Conservation (phyloP, 2,888 invertebrate species). For the Archaeoteleia sp. region DNA sequence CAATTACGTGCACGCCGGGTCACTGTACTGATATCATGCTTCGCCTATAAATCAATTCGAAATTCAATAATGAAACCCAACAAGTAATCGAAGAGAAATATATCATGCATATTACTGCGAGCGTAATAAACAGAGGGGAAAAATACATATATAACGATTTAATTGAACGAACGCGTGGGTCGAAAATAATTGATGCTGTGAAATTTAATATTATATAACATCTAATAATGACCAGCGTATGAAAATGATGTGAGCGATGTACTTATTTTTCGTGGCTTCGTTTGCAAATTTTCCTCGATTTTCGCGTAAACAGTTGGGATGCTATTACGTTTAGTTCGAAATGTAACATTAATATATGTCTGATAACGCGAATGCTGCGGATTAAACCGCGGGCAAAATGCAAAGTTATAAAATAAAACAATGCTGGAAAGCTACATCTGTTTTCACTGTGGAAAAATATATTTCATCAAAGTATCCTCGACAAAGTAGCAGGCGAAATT, state of each 20-base stretch:
- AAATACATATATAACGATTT: conserved; percentile 24
- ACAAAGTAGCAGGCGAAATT: too few relatives aligned
- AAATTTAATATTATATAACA: conserved; percentile 23
- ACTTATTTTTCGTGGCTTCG: conserved; percentile 15
- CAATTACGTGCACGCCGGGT: conserved; percentile 30
- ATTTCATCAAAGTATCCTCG: too few relatives aligned
- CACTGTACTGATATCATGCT: conserved; percentile 25
- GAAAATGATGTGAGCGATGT: conserved; percentile 3
- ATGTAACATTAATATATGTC: conserved; percentile 6
- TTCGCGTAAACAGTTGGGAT: conserved; percentile 3
- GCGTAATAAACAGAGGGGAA: conserved; percentile 30
- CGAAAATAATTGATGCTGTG: conserved; percentile 27
- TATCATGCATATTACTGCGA: conserved; percentile 17
- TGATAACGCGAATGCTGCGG: neutral
- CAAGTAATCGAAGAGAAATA: conserved; percentile 39
- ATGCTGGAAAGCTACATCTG: too few relatives aligned
- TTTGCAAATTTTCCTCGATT: conserved; percentile 4
- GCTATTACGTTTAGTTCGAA: conserved; percentile 2
- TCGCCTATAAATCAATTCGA: conserved; percentile 41
- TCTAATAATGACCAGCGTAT: conserved; percentile 1
- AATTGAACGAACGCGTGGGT: conserved; percentile 19
- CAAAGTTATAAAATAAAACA: too few relatives aligned
- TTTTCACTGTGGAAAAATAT: too few relatives aligned
- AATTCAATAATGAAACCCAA: conserved; percentile 46
- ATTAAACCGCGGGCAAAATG: too few relatives aligned